phyloP scores from a whole-genome alignment of 2,797 vertebrate species.

The Odontamblyopus lacepedii region DNA sequence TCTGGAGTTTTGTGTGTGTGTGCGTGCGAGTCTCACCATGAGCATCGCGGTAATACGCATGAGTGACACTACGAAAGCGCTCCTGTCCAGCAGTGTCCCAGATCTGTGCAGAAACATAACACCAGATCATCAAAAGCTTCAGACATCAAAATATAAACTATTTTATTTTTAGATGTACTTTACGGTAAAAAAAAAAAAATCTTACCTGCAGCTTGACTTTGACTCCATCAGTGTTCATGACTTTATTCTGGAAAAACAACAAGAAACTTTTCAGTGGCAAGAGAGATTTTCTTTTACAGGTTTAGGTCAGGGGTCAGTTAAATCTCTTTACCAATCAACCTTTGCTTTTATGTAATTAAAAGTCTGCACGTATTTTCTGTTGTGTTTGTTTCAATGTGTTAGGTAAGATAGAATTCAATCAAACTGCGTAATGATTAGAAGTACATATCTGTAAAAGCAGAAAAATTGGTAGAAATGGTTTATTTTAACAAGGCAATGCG shows the following conservation, averaged over 20 bases:
- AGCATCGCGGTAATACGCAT: conserved; percentile 89
- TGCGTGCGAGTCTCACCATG: conserved; percentile 78
- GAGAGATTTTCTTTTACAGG: background rate
- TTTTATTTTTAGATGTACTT: background rate
- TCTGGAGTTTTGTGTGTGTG: too few relatives aligned
- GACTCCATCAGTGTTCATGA: conserved; percentile 88
- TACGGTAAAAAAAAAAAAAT: background rate
- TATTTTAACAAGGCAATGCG: background rate
- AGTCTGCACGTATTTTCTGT: background rate
- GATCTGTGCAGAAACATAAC: conserved; percentile 73
- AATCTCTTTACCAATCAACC: background rate
- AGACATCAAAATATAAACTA: background rate
- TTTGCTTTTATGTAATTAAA: background rate
- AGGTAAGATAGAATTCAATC: background rate
- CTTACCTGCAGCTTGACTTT: conserved; percentile 95
- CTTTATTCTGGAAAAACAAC: conserved; percentile 89
- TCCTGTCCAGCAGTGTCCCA: conserved; percentile 93
- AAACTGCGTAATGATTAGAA: background rate
- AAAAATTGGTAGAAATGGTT: too few relatives aligned
- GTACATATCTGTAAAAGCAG: too few relatives aligned
- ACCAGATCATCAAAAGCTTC: conserved; percentile 11
- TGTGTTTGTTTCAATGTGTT: background rate
- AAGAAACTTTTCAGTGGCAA: conserved; percentile 36
- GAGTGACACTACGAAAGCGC: conserved; percentile 87
- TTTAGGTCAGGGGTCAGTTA: background rate